A percentile compares a stretch with the other conserved stretches of the same genome.
Conservation (phyloP, 2,888 invertebrate species). For the Hypomecis punctinalis region DNA sequence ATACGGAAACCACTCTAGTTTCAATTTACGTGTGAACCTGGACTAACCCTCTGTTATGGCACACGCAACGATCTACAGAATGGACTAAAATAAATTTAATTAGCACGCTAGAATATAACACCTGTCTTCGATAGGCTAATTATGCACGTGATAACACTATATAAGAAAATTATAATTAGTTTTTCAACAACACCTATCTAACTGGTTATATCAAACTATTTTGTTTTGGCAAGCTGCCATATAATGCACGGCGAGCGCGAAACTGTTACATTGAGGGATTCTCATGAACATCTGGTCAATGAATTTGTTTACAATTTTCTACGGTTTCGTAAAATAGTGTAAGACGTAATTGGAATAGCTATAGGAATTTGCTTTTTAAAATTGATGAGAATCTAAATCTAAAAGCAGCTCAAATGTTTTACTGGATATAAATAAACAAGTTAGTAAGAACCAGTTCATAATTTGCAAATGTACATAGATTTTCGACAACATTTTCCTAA, state of each 20-base stretch:
- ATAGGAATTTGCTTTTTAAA: neutral
- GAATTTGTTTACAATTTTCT: constrained; percentile 27
- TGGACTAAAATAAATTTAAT: no score
- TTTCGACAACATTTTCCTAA: no score
- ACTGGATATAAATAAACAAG: no score
- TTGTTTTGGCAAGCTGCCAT: constrained; percentile 24
- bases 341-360: constrained; percentile 1
- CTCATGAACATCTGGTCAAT: constrained; percentile 19
- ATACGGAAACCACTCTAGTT: no score
- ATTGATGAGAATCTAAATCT: no score
- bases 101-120: no score
- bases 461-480: no score
- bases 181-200: neutral
- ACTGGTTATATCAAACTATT: neutral
- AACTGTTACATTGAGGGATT: constrained; percentile 16
- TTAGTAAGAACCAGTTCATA: no score
- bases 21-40: no score
- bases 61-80: no score
- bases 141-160: neutral
- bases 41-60: no score
- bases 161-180: constrained; percentile 3
- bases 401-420: no score
- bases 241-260: neutral
- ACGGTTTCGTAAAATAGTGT: constrained; percentile 16
- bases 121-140: neutral